Conservation (phyloP, 1,140 invertebrate species). For the Cyrtorhinus lividipennis region DNA sequence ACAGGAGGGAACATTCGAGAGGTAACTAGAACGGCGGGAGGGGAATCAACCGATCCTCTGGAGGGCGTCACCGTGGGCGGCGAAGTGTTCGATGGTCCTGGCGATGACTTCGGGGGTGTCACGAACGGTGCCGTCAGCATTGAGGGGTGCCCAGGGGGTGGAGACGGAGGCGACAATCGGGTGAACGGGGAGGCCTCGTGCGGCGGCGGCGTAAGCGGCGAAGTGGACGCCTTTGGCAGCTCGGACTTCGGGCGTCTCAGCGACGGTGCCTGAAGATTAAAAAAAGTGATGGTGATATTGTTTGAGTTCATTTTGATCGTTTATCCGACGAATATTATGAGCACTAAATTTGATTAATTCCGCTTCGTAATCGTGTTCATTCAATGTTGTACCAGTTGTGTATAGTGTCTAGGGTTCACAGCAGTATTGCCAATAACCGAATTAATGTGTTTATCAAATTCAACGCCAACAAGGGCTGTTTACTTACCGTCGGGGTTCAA, state of each 20-base stretch:
- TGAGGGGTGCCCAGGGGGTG: conserved; percentile 19
- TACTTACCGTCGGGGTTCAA: conserved; percentile 28
- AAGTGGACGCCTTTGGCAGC: conserved; percentile 36
- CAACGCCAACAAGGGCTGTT: too few species aligned
- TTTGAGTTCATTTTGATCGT: neutral
- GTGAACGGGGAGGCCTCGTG: conserved; percentile 23
- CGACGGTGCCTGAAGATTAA: conserved; percentile 30
- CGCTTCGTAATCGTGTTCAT: too few species aligned
- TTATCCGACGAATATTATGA: too few species aligned
- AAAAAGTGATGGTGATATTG: conserved; percentile 11
- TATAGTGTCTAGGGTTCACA: too few species aligned
- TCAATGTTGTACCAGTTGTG: neutral
- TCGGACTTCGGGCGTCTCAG: conserved; percentile 37
- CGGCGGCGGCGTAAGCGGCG: conserved; percentile 27
- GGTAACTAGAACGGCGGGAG: neutral
- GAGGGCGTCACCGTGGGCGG: conserved; percentile 37
- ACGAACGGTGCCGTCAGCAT: conserved; percentile 15
- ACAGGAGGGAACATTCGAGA: neutral
- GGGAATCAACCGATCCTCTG: conserved; percentile 25
- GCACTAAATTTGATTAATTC: too few species aligned
- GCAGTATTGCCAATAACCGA: too few species aligned
- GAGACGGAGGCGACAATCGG: conserved; percentile 26
- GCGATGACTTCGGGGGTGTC: conserved; percentile 24
- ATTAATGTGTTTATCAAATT: too few species aligned
- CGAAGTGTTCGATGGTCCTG: conserved; percentile 39